Evolutionary conservation across 1,140 invertebrate genomes (phyloP).

Genomic region (Trichonephila clavata): DNA sequence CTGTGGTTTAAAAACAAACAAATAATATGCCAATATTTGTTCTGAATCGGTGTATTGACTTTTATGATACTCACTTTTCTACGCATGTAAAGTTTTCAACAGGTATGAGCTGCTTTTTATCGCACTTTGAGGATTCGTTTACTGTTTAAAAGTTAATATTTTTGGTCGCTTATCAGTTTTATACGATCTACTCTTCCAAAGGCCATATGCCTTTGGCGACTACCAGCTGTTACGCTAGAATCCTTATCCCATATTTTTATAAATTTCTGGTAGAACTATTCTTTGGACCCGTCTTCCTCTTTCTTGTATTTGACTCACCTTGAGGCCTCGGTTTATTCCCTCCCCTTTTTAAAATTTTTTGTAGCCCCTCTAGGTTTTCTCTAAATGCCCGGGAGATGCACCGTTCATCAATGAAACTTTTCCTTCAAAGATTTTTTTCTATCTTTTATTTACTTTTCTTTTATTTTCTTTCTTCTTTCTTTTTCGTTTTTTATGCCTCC

Average conservation of each 20-base stretch:
- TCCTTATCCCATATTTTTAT: not conserved
- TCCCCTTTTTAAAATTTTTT: not conserved
- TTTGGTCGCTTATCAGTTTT: not conserved
- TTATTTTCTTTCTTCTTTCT: not conserved
- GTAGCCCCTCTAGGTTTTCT: constrained; percentile 40
- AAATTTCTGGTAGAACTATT: constrained; percentile 21
- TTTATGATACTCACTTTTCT: too few species aligned
- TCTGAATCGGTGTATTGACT: too few species aligned
- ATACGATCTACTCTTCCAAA: not conserved
- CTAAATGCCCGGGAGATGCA: constrained; percentile 63
- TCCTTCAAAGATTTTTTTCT: constrained; percentile 43
- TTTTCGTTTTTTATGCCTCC: constrained; percentile 3
- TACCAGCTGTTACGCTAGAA: not conserved
- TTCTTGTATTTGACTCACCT: constrained; percentile 34
- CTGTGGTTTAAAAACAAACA: too few species aligned
- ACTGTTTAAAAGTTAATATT: not conserved
- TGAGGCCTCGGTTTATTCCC: constrained; percentile 6
- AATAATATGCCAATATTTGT: too few species aligned
- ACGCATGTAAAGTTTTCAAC: too few species aligned
- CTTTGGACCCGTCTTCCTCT: not conserved
- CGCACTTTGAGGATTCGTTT: too few species aligned
- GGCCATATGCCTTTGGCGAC: not conserved
- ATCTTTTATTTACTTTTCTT: not conserved
- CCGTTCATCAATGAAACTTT: constrained; percentile 66
- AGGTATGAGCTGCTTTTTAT: too few species aligned